These are phyloP conservation scores for Eupithecia insigniata DNA, from an alignment of 2,888 invertebrate genomes.

Conservation along the genomic window DNA sequence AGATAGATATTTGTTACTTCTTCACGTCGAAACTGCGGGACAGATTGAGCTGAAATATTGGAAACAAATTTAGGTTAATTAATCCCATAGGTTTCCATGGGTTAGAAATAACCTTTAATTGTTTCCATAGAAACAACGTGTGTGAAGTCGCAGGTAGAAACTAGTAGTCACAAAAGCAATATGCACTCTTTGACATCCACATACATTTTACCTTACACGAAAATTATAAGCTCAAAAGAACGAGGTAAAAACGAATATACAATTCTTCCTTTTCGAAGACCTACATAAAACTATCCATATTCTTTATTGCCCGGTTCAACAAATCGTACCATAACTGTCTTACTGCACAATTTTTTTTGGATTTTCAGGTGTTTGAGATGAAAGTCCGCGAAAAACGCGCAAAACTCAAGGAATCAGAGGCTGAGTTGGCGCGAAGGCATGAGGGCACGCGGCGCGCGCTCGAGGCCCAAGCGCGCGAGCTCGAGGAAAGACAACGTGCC, in stretches of 20 bases:
- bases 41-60: neutral
- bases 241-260: neutral
- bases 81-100: neutral
- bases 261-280: no score
- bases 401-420: constrained; percentile 97
- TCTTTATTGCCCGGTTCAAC: neutral
- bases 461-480: constrained; percentile 95
- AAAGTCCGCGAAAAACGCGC: constrained; percentile 98
- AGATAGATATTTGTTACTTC: neutral
- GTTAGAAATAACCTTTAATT: neutral
- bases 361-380: constrained; percentile 93
- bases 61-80: neutral
- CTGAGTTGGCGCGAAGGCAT: constrained; percentile 95
- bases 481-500: constrained; percentile 94
- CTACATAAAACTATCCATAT: neutral
- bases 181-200: neutral
- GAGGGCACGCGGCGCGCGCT: constrained; percentile 89
- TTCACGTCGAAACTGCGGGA: neutral
- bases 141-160: neutral
- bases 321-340: neutral
- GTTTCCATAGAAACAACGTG: neutral
- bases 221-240: neutral
- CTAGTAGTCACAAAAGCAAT: neutral
- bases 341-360: neutral
- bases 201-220: neutral